A percentile compares a stretch with the other conserved stretches of the same genome.
Evolutionary conservation across 2,113 vertebrate genomes (phyloP).

Genomic region (Trichechus manatus): DNA sequence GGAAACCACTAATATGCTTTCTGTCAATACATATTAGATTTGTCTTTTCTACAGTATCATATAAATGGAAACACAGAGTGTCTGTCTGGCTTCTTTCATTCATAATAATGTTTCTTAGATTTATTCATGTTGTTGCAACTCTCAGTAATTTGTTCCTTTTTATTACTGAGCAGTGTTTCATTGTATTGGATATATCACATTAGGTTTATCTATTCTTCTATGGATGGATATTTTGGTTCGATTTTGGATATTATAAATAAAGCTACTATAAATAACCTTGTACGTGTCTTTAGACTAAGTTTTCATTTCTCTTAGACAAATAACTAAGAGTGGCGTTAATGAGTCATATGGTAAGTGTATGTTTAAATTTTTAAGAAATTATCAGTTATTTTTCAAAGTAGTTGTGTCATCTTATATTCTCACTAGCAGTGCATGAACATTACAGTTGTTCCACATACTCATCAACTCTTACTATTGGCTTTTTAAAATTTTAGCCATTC

Average conservation of each 20-base stretch:
- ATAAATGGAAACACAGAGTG: not conserved
- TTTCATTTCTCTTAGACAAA: conserved; percentile 1
- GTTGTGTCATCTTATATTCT: not conserved
- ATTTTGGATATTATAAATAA: not conserved
- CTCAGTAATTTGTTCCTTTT: conserved; percentile 3
- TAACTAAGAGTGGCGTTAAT: not conserved
- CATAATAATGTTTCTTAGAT: not conserved
- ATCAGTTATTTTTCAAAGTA: not conserved
- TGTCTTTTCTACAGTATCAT: conserved; percentile 1
- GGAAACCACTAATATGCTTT: no score
- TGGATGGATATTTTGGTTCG: not conserved
- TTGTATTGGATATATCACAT: not conserved
- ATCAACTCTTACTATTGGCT: not conserved
- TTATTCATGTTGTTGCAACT: not conserved
- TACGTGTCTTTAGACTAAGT: not conserved
- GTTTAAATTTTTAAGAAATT: conserved; percentile 16
- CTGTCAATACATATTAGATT: not conserved
- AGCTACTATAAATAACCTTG: not conserved
- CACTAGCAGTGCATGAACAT: no score
- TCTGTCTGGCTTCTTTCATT: not conserved
- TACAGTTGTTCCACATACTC: not conserved
- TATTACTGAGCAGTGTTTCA: not conserved
- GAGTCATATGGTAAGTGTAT: not conserved
- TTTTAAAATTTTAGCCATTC: not conserved
- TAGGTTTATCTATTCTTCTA: not conserved